Evolutionary conservation across 2,113 vertebrate genomes (phyloP).

Genomic region (Raja brachyura): DNA sequence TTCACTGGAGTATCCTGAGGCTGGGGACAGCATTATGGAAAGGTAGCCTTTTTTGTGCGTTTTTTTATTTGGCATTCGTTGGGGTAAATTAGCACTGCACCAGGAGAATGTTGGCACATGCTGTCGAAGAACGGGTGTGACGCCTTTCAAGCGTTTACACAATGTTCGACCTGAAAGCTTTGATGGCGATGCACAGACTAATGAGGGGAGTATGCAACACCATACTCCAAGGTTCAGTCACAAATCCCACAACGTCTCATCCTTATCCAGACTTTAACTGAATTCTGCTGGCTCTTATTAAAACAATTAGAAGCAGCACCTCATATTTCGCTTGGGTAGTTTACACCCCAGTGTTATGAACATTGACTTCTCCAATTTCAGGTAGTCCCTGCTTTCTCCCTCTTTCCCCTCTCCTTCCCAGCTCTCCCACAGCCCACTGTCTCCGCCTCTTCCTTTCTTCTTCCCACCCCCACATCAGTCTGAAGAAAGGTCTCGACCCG

Average conservation of each 20-base stretch:
- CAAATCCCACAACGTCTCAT: background rate
- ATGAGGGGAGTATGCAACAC: background rate
- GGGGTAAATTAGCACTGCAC: background rate
- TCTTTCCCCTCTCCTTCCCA: too few species aligned
- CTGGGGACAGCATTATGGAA: background rate
- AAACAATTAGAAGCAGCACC: background rate
- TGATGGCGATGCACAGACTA: background rate
- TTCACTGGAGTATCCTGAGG: background rate
- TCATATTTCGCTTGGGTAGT: background rate
- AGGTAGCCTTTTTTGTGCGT: background rate
- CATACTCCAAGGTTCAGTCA: background rate
- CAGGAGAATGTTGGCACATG: background rate
- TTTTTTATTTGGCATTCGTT: background rate
- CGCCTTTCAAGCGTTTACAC: background rate
- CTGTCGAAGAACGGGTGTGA: background rate
- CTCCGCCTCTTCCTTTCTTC: too few species aligned
- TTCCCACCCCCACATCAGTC: too few species aligned
- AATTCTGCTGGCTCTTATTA: background rate
- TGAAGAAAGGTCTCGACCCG: too few species aligned
- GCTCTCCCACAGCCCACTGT: too few species aligned
- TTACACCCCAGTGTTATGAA: too few species aligned
- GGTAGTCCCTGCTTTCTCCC: too few species aligned
- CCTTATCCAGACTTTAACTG: background rate
- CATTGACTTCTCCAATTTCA: too few species aligned
- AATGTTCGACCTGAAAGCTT: background rate